Conservation (phyloP, 2,113 vertebrate genomes). For the Onychostoma macrolepis region DNA sequence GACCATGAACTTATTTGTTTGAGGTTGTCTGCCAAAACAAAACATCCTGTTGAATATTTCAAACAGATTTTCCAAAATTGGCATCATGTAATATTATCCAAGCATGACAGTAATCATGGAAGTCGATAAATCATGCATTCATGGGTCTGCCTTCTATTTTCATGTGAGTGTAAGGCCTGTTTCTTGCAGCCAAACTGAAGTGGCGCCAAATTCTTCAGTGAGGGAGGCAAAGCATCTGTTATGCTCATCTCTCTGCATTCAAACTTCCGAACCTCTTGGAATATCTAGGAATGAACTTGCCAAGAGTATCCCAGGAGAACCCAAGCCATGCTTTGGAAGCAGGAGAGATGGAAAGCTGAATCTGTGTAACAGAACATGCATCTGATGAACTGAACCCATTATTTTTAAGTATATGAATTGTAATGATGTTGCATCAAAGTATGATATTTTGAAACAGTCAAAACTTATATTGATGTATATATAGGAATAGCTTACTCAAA, state of each 20-base stretch:
- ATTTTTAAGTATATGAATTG: background rate
- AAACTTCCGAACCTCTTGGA: constrained; percentile 6
- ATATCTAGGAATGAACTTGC: constrained; percentile 14
- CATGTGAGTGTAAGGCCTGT: constrained; percentile 7
- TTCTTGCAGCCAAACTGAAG: constrained; percentile 16
- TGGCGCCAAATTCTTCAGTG: constrained; percentile 3
- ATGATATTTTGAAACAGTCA: background rate
- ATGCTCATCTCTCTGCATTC: constrained; percentile 4
- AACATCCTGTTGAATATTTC: background rate
- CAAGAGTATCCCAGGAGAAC: background rate
- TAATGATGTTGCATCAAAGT: background rate
- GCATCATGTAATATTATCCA: constrained; percentile 18
- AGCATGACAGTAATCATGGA: background rate
- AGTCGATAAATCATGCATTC: constrained; percentile 21
- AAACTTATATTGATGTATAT: background rate
- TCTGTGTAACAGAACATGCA: background rate
- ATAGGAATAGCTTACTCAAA: background rate
- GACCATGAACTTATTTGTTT: background rate
- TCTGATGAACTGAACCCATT: background rate
- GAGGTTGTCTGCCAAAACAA: constrained; percentile 3
- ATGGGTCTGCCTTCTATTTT: background rate
- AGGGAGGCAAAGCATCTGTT: constrained; percentile 10
- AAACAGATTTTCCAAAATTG: constrained; percentile 10
- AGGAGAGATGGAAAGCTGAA: background rate
- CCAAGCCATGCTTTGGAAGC: background rate